Conservation (phyloP, 2,797 vertebrate species). For the Acanthurus leucopareius region DNA sequence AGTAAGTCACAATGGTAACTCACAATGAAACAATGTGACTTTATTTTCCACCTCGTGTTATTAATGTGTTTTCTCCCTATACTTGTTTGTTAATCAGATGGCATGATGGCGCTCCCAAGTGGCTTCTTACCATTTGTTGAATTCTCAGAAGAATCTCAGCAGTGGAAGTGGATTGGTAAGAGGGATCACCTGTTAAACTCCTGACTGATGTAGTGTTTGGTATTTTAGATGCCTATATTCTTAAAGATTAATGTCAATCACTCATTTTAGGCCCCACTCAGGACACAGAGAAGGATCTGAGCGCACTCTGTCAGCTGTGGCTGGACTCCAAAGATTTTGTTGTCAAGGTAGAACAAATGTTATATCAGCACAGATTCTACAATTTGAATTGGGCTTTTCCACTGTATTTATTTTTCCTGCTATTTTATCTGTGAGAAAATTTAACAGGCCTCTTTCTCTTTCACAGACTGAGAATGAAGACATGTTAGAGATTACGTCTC, state of each 20-base stretch:
- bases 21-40: neutral
- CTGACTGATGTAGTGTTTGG: neutral
- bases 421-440: slow-evolving; percentile 3
- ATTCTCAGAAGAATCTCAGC: slow-evolving; percentile 93
- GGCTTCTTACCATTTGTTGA: slow-evolving; percentile 95
- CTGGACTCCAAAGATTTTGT: slow-evolving; percentile 96
- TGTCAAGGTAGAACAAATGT: slow-evolving; percentile 89
- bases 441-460: slow-evolving; percentile 35
- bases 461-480: slow-evolving; percentile 92
- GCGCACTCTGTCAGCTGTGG: slow-evolving; percentile 95
- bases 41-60: neutral
- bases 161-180: slow-evolving; percentile 96
- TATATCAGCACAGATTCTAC: neutral
- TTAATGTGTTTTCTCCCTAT: neutral
- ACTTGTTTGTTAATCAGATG: slow-evolving; percentile 69
- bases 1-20: slow-evolving; percentile 76
- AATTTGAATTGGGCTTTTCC: neutral
- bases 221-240: neutral
- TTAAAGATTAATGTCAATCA: slow-evolving; percentile 14
- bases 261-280: slow-evolving; percentile 86
- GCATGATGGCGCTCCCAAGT: slow-evolving; percentile 89
- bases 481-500: slow-evolving; percentile 89
- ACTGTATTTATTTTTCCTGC: neutral
- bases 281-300: slow-evolving; percentile 95
- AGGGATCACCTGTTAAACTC: neutral